Conservation (phyloP, 2,888 invertebrate species). For the Eledone cirrhosa region DNA sequence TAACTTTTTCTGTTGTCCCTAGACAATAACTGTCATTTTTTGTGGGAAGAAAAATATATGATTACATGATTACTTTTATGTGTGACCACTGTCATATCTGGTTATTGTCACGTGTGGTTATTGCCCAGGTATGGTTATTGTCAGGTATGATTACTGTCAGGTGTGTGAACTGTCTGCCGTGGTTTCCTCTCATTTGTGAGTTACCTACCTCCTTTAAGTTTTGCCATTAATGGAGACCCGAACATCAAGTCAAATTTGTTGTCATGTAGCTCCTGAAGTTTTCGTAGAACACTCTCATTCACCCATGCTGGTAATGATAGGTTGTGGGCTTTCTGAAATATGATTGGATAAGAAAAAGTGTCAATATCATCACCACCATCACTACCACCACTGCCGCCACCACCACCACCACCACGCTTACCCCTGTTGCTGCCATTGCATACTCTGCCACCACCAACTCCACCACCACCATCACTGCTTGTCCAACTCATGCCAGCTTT, state of each 20-base stretch:
- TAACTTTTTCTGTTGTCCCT: no score
- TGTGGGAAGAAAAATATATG: no score
- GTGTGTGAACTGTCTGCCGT: no score
- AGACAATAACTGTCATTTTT: no score
- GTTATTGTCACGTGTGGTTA: no score
- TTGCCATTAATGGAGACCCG: not conserved
- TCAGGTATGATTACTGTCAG: no score
- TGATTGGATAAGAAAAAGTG: not conserved
- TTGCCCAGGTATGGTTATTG: no score
- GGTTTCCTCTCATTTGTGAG: no score
- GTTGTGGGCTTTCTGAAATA: conserved; percentile 8
- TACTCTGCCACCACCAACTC: not conserved
- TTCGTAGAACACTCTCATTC: not conserved
- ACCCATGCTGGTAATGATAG: conserved; percentile 17
- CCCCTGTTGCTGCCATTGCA: not conserved
- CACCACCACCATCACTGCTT: not conserved
- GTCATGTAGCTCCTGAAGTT: conserved; percentile 16
- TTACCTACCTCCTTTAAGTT: conserved; percentile 20
- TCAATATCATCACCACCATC: not conserved
- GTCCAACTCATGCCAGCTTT: no score
- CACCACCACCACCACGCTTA: not conserved
- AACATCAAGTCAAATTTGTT: conserved; percentile 5
- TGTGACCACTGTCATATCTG: no score
- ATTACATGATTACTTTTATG: no score
- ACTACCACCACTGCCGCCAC: not conserved